Percentiles rank a stretch among this genome's conserved stretches.
These are phyloP conservation scores for Lampris incognitus DNA, from an alignment of 2,113 vertebrate genomes.

Conservation along the genomic window DNA sequence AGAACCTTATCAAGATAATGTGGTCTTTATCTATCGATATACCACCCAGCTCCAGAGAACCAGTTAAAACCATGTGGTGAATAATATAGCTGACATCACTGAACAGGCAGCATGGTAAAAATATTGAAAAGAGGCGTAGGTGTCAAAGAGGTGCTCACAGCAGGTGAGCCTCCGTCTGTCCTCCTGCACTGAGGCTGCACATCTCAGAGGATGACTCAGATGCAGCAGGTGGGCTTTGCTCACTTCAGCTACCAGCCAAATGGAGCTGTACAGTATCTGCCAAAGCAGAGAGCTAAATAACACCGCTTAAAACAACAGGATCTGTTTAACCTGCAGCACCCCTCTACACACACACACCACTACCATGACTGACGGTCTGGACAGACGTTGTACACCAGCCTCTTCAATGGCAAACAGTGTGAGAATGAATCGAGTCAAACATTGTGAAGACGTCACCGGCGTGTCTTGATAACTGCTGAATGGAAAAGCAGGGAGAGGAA, in stretches of 20 bases:
- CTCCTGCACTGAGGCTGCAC: conserved; percentile 56
- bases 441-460: conserved; percentile 4
- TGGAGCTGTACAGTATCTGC: conserved; percentile 25
- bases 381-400: conserved; percentile 1
- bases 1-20: too few relatives aligned
- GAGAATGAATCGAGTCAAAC: not conserved
- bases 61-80: not conserved
- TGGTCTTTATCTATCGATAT: too few relatives aligned
- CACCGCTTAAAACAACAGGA: conserved; percentile 9
- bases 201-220: conserved; percentile 74
- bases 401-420: not conserved
- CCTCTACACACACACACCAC: not conserved
- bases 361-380: not conserved
- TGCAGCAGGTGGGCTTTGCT: conserved; percentile 66
- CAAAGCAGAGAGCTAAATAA: conserved; percentile 24
- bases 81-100: not conserved
- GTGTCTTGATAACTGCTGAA: conserved; percentile 6
- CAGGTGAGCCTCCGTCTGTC: conserved; percentile 48
- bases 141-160: conserved; percentile 51
- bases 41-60: too few relatives aligned
- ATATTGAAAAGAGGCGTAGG: conserved; percentile 19
- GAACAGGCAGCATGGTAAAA: conserved; percentile 1
- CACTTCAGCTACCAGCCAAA: conserved; percentile 67
- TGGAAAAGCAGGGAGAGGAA: conserved; percentile 54
- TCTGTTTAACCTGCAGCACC: too few relatives aligned